Evolutionary conservation across 2,888 invertebrate species (phyloP).

Genomic region (Schrankia costaestrigalis): DNA sequence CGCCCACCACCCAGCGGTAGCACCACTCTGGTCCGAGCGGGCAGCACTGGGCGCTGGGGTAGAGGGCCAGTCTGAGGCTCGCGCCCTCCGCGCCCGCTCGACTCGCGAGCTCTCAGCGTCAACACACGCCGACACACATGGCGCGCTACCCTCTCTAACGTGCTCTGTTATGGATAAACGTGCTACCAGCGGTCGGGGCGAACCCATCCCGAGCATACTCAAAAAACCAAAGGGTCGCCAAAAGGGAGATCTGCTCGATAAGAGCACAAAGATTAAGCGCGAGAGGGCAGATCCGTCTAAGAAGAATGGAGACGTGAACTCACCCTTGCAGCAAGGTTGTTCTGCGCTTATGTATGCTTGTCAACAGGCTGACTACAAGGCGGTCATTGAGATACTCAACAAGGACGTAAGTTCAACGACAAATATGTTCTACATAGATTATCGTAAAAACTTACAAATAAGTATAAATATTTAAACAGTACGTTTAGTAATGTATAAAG

Average conservation of each 20-base stretch:
- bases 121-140: conserved; percentile 39
- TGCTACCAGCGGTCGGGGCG: conserved; percentile 62
- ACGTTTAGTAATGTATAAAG: too few species aligned
- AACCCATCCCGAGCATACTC: conserved; percentile 73
- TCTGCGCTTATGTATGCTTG: conserved; percentile 95
- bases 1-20: conserved; percentile 52
- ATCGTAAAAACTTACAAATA: too few species aligned
- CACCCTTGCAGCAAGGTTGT: conserved; percentile 84
- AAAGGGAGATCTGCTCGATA: conserved; percentile 67
- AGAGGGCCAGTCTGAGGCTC: conserved; percentile 66
- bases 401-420: conserved; percentile 83
- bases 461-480: too few species aligned
- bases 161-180: conserved; percentile 71
- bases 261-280: conserved; percentile 70
- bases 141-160: conserved; percentile 42
- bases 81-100: conserved; percentile 76
- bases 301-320: conserved; percentile 59
- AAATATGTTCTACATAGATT: too few species aligned
- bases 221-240: conserved; percentile 65
- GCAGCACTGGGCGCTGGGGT: conserved; percentile 49
- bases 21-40: conserved; percentile 58
- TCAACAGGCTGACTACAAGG: conserved; percentile 90
- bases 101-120: conserved; percentile 38
- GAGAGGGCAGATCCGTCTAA: conserved; percentile 64
- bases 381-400: conserved; percentile 87